Base-by-base conservation (phyloP, 1,140 invertebrate genomes). In the Apocrypta bakeri region DNA sequence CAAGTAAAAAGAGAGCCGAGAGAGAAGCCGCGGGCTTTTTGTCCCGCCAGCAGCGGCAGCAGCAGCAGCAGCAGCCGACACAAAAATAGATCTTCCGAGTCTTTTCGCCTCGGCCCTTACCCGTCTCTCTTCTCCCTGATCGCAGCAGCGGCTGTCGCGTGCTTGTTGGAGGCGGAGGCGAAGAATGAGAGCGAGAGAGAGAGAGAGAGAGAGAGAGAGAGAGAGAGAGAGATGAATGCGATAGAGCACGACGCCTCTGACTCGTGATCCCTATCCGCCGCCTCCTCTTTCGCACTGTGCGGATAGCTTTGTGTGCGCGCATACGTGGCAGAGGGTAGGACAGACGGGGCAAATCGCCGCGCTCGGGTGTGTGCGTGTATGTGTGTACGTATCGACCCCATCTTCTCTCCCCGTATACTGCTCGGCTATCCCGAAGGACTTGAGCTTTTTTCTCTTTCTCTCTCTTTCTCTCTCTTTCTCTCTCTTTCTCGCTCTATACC, bases 1-100 rank as follows among this genome's bases (percentile, higher is more conserved):
- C 33, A 73, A 73, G 73, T 69, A 82, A 82, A 80, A 73, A 82
- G 79, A 68, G 79, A 71, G 69, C 42, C 29, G 75, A 37, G 48
- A 76, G 48, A 64, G 40, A 79, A 89, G 90, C 90, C 89, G 90
- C 88, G 87, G 89, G 89, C 90, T 90, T 90, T 90, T 91, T 92
- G 90, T 90, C 87, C 88, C 87, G 89, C 87, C 87, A 87, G 85
- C 85, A 82, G 4, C 77, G 75, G 31, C 61, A 7, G 56, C 82
- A 83, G 85, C 85, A 87, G 87, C 88, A 83, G 87, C 82, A 83
- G 85, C 85, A 87, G 87, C 88, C 88, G 87, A 89, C 85, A 88
- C 86, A 89, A 90, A 90, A 89, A 89, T 89, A 89, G 89, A 89
- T 86, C 85, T 81, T 71, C 75, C 21, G 29, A 33, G 82, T 56